Evolutionary conservation across 2,797 vertebrate genomes (phyloP).

Genomic region (Heliangelus exortis): DNA sequence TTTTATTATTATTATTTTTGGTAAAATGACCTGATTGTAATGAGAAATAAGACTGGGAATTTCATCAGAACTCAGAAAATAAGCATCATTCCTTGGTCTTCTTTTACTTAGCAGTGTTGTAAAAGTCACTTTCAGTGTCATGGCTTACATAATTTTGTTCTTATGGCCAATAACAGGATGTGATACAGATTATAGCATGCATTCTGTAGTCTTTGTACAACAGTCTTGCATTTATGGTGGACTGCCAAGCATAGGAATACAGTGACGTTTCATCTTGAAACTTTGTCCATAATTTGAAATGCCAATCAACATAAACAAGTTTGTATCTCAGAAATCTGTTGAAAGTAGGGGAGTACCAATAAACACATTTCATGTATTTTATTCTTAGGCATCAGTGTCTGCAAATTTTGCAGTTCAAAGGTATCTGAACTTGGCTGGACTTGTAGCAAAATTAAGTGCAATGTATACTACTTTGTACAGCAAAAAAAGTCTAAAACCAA

Average conservation of each 20-base stretch:
- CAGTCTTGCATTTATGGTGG: not conserved
- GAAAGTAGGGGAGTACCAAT: not conserved
- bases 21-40: not conserved
- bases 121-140: not conserved
- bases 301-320: not conserved
- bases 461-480: not conserved
- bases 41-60: not conserved
- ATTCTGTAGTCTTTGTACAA: not conserved
- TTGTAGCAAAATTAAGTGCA: not conserved
- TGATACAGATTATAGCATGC: not conserved
- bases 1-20: not conserved
- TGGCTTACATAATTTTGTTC: not conserved
- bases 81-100: not conserved
- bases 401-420: not conserved
- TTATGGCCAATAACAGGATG: not conserved
- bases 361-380: not conserved
- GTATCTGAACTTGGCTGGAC: not conserved
- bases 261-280: not conserved
- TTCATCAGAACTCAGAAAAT: not conserved
- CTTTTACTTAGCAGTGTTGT: not conserved
- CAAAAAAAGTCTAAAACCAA: not conserved
- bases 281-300: not conserved
- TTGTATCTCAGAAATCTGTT: not conserved
- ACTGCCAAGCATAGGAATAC: not conserved
- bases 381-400: not conserved